Conservation (phyloP, 1,140 invertebrate species). For the Ericerus pela region DNA sequence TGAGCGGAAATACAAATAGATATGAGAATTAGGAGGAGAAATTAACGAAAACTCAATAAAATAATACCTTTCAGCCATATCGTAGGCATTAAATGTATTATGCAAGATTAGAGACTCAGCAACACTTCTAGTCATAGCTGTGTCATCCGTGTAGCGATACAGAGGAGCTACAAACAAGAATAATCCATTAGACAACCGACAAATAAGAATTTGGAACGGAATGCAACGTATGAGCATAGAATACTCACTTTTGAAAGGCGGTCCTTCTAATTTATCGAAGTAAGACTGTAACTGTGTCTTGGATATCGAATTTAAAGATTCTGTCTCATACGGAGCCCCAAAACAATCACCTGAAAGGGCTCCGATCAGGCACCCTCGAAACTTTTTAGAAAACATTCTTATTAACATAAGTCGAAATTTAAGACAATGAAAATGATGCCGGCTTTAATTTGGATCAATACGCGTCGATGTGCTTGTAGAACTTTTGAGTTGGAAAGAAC, state of each 20-base stretch:
- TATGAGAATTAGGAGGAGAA: not conserved
- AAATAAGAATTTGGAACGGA: not conserved
- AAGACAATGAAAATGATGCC: too few relatives aligned
- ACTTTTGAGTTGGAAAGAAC: too few relatives aligned
- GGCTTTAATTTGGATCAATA: too few relatives aligned
- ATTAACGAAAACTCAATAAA: conserved; percentile 18
- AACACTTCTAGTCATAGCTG: conserved; percentile 53
- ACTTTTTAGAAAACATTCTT: conserved; percentile 37
- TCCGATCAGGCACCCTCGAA: conserved; percentile 50
- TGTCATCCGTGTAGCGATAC: conserved; percentile 54
- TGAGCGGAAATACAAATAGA: too few relatives aligned
- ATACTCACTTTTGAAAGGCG: conserved; percentile 38
- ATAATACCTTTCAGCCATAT: conserved; percentile 38
- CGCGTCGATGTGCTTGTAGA: too few relatives aligned
- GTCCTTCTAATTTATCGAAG: conserved; percentile 42
- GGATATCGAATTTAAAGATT: conserved; percentile 33
- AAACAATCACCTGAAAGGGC: conserved; percentile 56
- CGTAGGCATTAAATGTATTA: conserved; percentile 37
- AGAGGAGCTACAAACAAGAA: conserved; percentile 5
- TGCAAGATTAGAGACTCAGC: conserved; percentile 47
- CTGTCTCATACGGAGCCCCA: conserved; percentile 49
- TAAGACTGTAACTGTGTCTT: conserved; percentile 41
- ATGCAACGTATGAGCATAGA: not conserved
- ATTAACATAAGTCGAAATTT: too few relatives aligned
- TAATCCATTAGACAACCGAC: not conserved